These are phyloP conservation scores for Caenorhabditis uteleia DNA, from an alignment of 2,888 invertebrate genomes.

Conservation along the genomic window DNA sequence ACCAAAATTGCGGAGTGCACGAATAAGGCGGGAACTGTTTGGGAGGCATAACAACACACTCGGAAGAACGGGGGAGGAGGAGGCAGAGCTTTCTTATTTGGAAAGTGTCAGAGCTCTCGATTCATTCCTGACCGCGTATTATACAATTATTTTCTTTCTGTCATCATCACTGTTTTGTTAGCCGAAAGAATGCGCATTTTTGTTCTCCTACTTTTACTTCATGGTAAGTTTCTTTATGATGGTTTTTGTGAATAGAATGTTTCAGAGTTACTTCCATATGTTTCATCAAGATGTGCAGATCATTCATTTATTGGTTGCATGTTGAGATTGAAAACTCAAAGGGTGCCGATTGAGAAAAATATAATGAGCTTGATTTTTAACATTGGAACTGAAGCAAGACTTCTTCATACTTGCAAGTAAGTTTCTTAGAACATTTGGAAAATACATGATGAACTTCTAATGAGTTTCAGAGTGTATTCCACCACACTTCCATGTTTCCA, in stretches of 20 bases:
- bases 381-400: slow-evolving; percentile 62
- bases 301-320: slow-evolving; percentile 65
- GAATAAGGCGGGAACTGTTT: slow-evolving; percentile 27
- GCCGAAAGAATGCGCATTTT: no score
- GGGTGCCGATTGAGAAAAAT: slow-evolving; percentile 66
- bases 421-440: slow-evolving; percentile 4
- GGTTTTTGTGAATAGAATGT: slow-evolving; percentile 12
- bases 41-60: slow-evolving; percentile 32
- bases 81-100: slow-evolving; percentile 38
- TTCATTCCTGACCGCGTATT: slow-evolving; percentile 21
- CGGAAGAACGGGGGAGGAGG: slow-evolving; percentile 9
- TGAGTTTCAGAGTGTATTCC: slow-evolving; percentile 56
- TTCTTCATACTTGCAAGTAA: slow-evolving; percentile 67
- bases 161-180: slow-evolving; percentile 4
- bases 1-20: slow-evolving; percentile 40
- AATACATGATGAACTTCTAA: no score
- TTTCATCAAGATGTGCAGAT: slow-evolving; percentile 52
- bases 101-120: slow-evolving; percentile 34
- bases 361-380: slow-evolving; percentile 63
- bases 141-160: slow-evolving; percentile 26
- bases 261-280: slow-evolving; percentile 19
- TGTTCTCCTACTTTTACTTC: neutral
- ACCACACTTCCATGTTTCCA: slow-evolving; percentile 67
- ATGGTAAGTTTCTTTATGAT: slow-evolving; percentile 8
- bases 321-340: slow-evolving; percentile 57